These are phyloP conservation scores for Tragopan temminckii DNA, from an alignment of 2,797 vertebrate genomes.

Conservation along the genomic window DNA sequence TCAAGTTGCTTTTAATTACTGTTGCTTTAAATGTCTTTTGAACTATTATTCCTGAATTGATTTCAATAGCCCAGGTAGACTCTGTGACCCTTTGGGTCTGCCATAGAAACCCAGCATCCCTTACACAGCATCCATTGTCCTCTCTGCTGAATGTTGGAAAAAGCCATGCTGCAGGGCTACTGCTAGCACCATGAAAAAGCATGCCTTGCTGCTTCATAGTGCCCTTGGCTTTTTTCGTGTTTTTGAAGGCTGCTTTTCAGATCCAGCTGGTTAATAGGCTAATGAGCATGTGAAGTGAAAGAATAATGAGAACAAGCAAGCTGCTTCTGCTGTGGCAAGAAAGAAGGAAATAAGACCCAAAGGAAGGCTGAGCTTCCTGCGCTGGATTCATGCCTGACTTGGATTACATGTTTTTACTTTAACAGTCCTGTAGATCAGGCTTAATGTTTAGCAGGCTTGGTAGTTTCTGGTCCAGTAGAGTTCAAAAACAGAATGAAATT, in stretches of 20 bases:
- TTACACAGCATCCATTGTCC: neutral
- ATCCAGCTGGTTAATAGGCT: constrained; percentile 46
- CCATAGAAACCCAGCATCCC: neutral
- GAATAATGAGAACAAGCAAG: constrained; percentile 7
- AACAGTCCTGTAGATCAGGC: constrained; percentile 14
- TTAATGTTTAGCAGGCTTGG: neutral
- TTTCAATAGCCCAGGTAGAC: neutral
- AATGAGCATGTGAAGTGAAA: constrained; percentile 8
- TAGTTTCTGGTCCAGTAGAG: neutral
- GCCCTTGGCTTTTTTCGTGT: neutral
- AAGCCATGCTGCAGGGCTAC: neutral
- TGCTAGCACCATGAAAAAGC: neutral
- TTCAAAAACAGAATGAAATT: neutral
- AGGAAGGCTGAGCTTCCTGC: neutral
- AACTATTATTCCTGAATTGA: neutral
- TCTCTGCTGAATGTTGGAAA: neutral
- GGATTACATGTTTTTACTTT: neutral
- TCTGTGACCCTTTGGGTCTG: neutral
- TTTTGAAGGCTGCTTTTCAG: neutral
- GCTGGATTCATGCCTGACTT: constrained; percentile 2
- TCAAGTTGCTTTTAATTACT: neutral
- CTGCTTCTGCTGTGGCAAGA: constrained; percentile 37
- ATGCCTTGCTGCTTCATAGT: neutral
- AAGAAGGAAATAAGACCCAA: neutral
- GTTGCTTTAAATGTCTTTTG: neutral